Evolutionary conservation across 37 sponge, comb jelly and placozoan species (phyloP).

Genomic region (Ianthella basta): DNA sequence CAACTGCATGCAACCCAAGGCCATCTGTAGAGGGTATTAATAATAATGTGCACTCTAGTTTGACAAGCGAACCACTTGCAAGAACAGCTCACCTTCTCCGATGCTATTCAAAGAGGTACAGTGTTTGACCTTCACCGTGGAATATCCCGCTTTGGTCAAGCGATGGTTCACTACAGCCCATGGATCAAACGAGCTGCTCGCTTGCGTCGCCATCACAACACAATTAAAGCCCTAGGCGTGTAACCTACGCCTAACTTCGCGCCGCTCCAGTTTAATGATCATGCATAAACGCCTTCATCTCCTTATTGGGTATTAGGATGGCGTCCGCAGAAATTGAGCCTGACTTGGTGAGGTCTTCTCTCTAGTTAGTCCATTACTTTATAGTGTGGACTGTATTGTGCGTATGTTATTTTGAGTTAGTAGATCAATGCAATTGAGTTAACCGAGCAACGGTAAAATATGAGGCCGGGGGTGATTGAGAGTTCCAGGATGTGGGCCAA

Average conservation of each 20-base stretch:
- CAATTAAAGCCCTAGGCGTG: background rate
- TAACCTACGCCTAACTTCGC: background rate
- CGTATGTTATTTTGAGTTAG: too few species aligned
- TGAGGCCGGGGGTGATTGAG: too few species aligned
- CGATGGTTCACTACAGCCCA: conserved; percentile 24
- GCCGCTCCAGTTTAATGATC: background rate
- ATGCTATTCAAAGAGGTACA: too few species aligned
- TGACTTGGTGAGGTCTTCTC: conserved; percentile 50
- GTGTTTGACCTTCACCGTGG: background rate
- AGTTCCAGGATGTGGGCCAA: too few species aligned
- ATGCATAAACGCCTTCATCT: background rate
- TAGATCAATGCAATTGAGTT: too few species aligned
- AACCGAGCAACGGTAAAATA: too few species aligned
- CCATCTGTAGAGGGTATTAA: background rate
- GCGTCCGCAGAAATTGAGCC: conserved; percentile 52
- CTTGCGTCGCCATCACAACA: background rate
- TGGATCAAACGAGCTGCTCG: background rate
- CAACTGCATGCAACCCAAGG: too few species aligned
- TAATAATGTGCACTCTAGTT: background rate
- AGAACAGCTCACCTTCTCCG: too few species aligned
- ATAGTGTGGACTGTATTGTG: background rate
- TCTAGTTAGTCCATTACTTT: background rate
- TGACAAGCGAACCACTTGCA: background rate
- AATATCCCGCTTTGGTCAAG: background rate
- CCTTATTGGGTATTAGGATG: background rate